Percentiles rank a stretch among this genome's conserved stretches.
Conservation (phyloP, 1,140 invertebrate species). For the Lutraria rhynchaena region DNA sequence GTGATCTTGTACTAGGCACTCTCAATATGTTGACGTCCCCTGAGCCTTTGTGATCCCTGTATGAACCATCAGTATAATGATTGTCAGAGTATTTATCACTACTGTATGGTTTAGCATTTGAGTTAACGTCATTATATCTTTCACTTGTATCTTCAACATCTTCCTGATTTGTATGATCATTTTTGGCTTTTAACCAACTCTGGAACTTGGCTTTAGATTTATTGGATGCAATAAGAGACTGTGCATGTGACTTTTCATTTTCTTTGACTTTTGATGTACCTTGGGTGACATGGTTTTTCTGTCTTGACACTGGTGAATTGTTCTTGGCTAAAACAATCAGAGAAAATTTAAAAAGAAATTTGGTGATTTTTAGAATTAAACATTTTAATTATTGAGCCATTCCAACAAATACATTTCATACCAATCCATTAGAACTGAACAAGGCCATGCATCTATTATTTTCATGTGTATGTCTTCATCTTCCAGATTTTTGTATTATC, state of each 20-base stretch:
- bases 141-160: neutral
- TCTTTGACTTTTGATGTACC: neutral
- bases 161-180: neutral
- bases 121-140: neutral
- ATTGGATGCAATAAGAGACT: slow-evolving; percentile 25
- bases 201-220: slow-evolving; percentile 50
- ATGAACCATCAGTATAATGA: slow-evolving; percentile 8
- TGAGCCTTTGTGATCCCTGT: slow-evolving; percentile 38
- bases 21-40: slow-evolving; percentile 27
- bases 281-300: neutral
- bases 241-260: neutral
- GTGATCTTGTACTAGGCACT: slow-evolving; percentile 39
- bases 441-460: too few relatives aligned
- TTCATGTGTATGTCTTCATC: too few relatives aligned
- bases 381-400: too few relatives aligned
- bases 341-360: too few relatives aligned
- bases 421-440: too few relatives aligned
- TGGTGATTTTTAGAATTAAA: too few relatives aligned
- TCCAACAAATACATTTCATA: too few relatives aligned
- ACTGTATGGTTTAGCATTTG: slow-evolving; percentile 16
- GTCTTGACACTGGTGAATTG: neutral
- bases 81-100: slow-evolving; percentile 31
- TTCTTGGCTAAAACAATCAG: too few relatives aligned
- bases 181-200: slow-evolving; percentile 45
- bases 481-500: too few relatives aligned